Evolutionary conservation across 2,888 invertebrate genomes (phyloP).

Genomic region (Limnephilus rhombicus): DNA sequence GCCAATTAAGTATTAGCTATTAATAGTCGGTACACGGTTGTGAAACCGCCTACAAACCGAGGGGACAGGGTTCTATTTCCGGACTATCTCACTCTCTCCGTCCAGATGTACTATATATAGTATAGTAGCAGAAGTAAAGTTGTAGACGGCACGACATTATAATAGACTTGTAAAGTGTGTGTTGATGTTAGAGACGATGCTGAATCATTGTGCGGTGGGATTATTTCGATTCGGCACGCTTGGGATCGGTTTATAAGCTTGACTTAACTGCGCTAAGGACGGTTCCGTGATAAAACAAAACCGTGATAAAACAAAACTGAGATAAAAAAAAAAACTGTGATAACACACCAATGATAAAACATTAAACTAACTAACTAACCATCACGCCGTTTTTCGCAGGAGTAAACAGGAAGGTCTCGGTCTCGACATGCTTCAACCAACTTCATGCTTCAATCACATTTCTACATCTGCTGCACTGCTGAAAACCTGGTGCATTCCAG

Average conservation of each 20-base stretch:
- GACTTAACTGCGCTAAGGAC: no score
- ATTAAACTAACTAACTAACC: no score
- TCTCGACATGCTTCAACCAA: no score
- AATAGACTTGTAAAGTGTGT: not conserved
- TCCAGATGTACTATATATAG: not conserved
- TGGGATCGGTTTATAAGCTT: not conserved
- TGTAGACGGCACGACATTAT: not conserved
- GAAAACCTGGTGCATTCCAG: no score
- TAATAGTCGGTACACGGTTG: not conserved
- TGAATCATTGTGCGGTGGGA: not conserved
- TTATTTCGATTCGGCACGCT: slow-evolving; percentile 7
- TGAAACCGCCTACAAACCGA: slow-evolving; percentile 10
- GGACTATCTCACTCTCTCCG: not conserved
- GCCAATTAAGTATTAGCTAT: not conserved
- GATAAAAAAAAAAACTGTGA: no score
- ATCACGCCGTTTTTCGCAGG: no score
- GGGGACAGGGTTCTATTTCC: slow-evolving; percentile 7
- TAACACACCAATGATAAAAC: no score
- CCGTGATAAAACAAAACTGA: no score
- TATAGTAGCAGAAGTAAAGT: not conserved
- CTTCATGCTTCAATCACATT: no score
- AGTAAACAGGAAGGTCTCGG: no score
- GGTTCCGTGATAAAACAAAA: no score
- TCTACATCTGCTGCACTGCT: no score
- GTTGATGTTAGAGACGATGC: not conserved